Conservation (phyloP, 2,113 vertebrate species). For the Tragulus kanchil region DNA sequence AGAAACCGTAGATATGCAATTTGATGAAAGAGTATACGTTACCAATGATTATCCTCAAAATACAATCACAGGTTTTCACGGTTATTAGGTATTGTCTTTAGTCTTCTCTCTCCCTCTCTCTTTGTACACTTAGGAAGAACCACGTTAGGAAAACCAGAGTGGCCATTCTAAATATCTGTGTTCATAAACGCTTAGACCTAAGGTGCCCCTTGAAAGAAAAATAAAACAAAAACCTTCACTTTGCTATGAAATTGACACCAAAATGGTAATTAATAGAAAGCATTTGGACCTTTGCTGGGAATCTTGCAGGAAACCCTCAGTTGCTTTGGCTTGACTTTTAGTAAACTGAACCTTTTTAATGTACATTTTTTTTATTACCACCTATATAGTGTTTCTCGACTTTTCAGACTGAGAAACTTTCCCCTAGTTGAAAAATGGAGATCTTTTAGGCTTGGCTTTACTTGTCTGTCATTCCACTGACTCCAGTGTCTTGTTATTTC, state of each 20-base stretch:
- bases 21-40: not conserved
- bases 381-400: not conserved
- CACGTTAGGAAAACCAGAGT: not conserved
- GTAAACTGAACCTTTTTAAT: not conserved
- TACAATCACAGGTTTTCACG: not conserved
- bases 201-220: not conserved
- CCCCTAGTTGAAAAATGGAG: not conserved
- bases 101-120: not conserved
- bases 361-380: not conserved
- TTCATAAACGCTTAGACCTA: not conserved
- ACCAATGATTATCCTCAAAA: not conserved
- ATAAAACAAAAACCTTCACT: not conserved
- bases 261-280: not conserved
- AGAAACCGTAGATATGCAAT: not conserved
- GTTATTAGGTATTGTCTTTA: not conserved
- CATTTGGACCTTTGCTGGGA: not conserved
- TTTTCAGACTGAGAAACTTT: slow-evolving; percentile 45
- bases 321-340: slow-evolving; percentile 27
- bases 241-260: not conserved
- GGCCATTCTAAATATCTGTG: not conserved
- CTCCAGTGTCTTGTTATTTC: not conserved
- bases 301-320: not conserved
- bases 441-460: not conserved
- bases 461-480: not conserved
- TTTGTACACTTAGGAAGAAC: not conserved